These are phyloP conservation scores for Brachyhypopomus gauderio DNA, from an alignment of 2,113 vertebrate genomes.

Conservation along the genomic window DNA sequence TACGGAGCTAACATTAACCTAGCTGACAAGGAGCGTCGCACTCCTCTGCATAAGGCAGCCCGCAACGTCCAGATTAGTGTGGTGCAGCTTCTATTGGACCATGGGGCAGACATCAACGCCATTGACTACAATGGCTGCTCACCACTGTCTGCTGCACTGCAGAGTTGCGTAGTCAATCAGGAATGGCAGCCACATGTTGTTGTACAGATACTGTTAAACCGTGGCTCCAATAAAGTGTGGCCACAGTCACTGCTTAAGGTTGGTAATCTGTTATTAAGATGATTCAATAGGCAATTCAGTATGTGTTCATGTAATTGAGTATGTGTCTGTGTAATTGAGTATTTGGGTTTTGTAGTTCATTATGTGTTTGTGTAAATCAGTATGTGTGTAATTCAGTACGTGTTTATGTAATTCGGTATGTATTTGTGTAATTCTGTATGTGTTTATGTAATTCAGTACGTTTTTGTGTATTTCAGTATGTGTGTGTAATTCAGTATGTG, in stretches of 20 bases:
- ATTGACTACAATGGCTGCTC: constrained; percentile 73
- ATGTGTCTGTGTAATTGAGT: too few relatives aligned
- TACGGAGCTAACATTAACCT: constrained; percentile 55
- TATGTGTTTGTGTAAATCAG: too few relatives aligned
- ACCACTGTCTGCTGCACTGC: constrained; percentile 69
- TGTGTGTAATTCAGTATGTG: neutral
- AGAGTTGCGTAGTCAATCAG: constrained; percentile 42
- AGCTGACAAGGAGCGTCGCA: constrained; percentile 68
- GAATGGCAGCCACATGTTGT: constrained; percentile 56
- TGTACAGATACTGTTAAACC: constrained; percentile 74
- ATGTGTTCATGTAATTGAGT: neutral
- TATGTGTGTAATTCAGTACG: too few relatives aligned
- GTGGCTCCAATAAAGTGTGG: constrained; percentile 73
- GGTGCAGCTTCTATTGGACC: constrained; percentile 66
- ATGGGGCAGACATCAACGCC: constrained; percentile 68
- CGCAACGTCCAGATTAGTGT: constrained; percentile 59
- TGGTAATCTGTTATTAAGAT: constrained; percentile 7
- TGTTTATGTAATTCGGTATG: too few relatives aligned
- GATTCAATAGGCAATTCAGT: neutral
- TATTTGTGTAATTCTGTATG: too few relatives aligned
- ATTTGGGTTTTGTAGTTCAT: too few relatives aligned
- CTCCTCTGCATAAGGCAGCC: constrained; percentile 76
- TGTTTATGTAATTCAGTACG: too few relatives aligned
- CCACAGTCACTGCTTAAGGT: constrained; percentile 76
- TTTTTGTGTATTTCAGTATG: neutral